phyloP scores from a whole-genome alignment of 2,888 invertebrate species.

The Sarcophaga variegata region DNA sequence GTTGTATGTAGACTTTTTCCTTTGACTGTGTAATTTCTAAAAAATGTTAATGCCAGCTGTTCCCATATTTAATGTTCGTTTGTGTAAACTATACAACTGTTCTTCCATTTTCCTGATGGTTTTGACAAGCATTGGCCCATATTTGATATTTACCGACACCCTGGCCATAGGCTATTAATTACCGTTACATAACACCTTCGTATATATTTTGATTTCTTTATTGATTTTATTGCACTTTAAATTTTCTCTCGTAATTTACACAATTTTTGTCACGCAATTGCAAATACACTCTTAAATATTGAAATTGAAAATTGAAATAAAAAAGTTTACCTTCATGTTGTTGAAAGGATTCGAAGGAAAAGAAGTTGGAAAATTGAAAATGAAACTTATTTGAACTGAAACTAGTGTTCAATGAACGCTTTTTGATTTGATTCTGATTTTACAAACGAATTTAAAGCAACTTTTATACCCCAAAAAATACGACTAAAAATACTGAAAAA shows the following conservation, averaged over 20 bases:
- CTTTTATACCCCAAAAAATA: constrained; percentile 76
- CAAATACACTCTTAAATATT: not conserved
- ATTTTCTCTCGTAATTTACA: not conserved
- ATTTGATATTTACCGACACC: no score
- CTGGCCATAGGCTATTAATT: no score
- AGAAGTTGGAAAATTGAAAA: constrained; percentile 57
- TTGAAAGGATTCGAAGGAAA: constrained; percentile 67
- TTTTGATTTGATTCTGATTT: constrained; percentile 80
- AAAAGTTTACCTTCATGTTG: constrained; percentile 80
- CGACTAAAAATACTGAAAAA: constrained; percentile 70
- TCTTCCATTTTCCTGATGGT: no score
- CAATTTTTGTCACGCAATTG: not conserved
- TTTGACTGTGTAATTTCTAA: no score
- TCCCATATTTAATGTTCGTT: no score
- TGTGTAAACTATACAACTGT: no score
- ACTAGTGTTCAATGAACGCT: constrained; percentile 78
- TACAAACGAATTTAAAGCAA: constrained; percentile 78
- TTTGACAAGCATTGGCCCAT: no score
- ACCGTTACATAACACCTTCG: no score
- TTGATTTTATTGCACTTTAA: not conserved
- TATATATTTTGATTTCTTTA: not conserved
- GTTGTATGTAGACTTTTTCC: no score
- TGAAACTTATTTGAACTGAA: constrained; percentile 43
- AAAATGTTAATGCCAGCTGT: no score
- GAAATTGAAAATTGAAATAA: not conserved